phyloP scores from a whole-genome alignment of 2,113 vertebrate genomes.

The Leiothrix lutea region DNA sequence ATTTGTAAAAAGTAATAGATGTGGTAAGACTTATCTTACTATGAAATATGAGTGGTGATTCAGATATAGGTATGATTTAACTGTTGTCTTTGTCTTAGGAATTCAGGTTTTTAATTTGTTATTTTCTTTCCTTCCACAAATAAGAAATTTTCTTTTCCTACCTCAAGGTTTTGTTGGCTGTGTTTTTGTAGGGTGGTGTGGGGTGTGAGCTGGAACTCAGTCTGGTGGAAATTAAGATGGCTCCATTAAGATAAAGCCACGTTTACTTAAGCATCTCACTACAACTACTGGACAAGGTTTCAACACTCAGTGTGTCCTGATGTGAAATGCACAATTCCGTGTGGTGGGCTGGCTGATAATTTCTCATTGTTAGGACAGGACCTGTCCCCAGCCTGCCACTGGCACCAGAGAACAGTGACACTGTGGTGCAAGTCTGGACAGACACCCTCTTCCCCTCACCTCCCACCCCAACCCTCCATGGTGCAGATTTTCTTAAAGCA shows the following conservation, averaged over 20 bases:
- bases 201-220: not conserved
- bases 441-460: not conserved
- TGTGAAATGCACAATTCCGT: not conserved
- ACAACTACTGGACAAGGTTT: not conserved
- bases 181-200: not conserved
- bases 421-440: not conserved
- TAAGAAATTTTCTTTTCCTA: not conserved
- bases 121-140: not conserved
- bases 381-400: not conserved
- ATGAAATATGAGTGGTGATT: not conserved
- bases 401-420: not conserved
- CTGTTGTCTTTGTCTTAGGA: not conserved
- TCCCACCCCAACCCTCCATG: not conserved
- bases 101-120: not conserved
- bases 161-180: not conserved
- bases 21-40: not conserved
- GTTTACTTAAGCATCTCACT: not conserved
- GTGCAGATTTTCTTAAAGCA: not conserved
- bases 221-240: not conserved
- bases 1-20: not conserved
- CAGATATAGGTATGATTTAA: not conserved
- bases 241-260: not conserved
- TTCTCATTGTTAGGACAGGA: rapidly evolving
- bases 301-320: not conserved
- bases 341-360: not conserved